Conservation (phyloP, 1,140 invertebrate species). For the Portunus trituberculatus region DNA sequence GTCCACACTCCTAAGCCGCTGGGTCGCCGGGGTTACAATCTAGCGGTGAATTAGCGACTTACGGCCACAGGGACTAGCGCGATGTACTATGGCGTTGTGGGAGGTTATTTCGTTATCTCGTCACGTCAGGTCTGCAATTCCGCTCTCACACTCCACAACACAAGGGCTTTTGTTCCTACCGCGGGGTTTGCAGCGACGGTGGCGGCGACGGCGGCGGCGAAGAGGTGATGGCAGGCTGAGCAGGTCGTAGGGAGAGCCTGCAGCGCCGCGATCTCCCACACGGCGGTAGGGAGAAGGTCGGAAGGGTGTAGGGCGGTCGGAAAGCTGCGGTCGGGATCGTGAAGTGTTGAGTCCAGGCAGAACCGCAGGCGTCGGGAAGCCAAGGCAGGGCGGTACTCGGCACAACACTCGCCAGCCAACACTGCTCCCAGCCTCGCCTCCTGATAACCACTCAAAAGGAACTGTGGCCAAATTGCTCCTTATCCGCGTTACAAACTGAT, state of each 20-base stretch:
- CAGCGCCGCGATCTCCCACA: neutral
- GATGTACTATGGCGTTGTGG: neutral
- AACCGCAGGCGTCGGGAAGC: neutral
- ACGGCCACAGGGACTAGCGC: too few relatives aligned
- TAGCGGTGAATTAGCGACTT: too few relatives aligned
- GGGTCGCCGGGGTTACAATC: neutral
- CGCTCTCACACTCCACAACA: neutral
- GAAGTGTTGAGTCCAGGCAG: neutral
- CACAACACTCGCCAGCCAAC: conserved; percentile 62
- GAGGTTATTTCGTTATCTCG: neutral
- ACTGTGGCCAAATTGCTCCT: conserved; percentile 72
- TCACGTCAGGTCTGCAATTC: neutral
- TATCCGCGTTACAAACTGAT: conserved; percentile 72
- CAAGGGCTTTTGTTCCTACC: neutral
- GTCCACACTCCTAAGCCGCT: neutral
- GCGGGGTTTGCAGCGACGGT: neutral
- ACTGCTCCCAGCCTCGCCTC: neutral
- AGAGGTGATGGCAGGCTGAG: neutral
- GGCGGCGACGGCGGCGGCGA: neutral
- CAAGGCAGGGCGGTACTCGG: neutral
- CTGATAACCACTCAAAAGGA: conserved; percentile 71
- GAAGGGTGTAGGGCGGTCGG: neutral
- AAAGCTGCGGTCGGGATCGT: neutral
- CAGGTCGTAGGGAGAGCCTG: neutral
- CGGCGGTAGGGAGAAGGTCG: neutral